Base-by-base conservation (phyloP, 2,797 vertebrate genomes). In the Thalassophryne amazonica region DNA sequence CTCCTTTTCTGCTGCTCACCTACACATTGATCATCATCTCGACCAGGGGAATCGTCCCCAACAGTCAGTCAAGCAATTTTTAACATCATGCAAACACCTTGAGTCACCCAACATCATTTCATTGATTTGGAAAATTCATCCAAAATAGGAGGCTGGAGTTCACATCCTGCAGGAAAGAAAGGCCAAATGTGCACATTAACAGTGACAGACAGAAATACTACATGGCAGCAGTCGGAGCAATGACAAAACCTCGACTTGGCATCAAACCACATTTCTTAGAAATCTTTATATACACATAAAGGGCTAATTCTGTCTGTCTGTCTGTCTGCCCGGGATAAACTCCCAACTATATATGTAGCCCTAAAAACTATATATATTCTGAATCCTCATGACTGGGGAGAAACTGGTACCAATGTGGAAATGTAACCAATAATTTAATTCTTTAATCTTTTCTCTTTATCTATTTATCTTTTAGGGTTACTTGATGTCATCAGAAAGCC, bases 11-110 rank as follows among this genome's bases (percentile, higher is more conserved):
- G 34, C 30, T 50, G 31, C 54, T 49, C 15, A 8, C 12, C 42
- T 39, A 36, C 62, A 40, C 64, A 67, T 77, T 33, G 56, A 81
- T 85, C 69, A 68, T 74, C 68, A 61, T 62, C 48, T 58, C 47
- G 58, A 32, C 24, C 40, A 18, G 41, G 12, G 20, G 35, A 57
- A 48, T 50, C 2, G 8, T 25, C 50, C 60, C 58, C 46, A 24
- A 16, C 14, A 20, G 57, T 31, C 55, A 13, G 8, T 42, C 60
- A 46, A 12, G 23, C 11, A 4, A 27, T 27, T 36, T 73, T 22
- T 32, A 30, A 40, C 17, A 17, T 8, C 16, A 17, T 50, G 48
- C 27, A 36, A 67, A 56, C 40, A 33, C 43, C n/a, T 54, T 8
- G 15, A 40, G 18, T 33, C 2, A 6, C 28, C 41, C 2, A 42